phyloP scores from a whole-genome alignment of 2,888 invertebrate species.

The Apodemia zela region DNA sequence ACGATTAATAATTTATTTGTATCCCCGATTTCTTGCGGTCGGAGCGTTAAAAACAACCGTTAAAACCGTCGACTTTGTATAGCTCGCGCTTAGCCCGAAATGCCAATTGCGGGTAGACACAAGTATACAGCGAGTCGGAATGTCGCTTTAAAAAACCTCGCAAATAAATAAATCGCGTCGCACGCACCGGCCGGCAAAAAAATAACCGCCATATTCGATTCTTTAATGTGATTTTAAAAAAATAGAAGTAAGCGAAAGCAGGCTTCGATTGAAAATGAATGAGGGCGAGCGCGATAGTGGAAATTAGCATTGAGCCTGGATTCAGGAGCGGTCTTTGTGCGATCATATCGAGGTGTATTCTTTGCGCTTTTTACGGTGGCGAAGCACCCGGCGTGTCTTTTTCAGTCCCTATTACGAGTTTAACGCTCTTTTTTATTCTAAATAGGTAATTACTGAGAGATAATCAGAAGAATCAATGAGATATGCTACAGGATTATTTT shows the following conservation, averaged over 20 bases:
- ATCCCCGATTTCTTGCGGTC: constrained; percentile 71
- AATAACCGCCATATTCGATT: constrained; percentile 77
- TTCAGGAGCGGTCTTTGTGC: constrained; percentile 79
- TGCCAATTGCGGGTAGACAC: constrained; percentile 80
- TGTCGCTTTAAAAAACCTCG: constrained; percentile 77
- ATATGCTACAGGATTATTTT: not conserved
- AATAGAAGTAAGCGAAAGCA: constrained; percentile 73
- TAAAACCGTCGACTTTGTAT: constrained; percentile 77
- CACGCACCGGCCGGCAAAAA: constrained; percentile 71
- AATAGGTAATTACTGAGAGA: constrained; percentile 60
- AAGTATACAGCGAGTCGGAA: constrained; percentile 78
- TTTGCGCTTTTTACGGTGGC: constrained; percentile 78
- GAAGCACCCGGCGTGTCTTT: constrained; percentile 58
- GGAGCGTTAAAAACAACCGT: constrained; percentile 80
- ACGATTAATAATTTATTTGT: constrained; percentile 81
- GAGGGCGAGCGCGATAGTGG: constrained; percentile 80
- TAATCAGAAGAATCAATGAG: not conserved
- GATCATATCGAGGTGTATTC: constrained; percentile 81
- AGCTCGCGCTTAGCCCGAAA: constrained; percentile 77
- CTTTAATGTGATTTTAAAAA: constrained; percentile 79
- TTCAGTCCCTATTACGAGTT: constrained; percentile 67
- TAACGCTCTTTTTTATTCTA: constrained; percentile 67
- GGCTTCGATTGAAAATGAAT: constrained; percentile 80
- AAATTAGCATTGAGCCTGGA: constrained; percentile 81
- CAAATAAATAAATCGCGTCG: constrained; percentile 80